phyloP scores from a whole-genome alignment of 2,888 invertebrate species.

The Bimastos eiseni region DNA sequence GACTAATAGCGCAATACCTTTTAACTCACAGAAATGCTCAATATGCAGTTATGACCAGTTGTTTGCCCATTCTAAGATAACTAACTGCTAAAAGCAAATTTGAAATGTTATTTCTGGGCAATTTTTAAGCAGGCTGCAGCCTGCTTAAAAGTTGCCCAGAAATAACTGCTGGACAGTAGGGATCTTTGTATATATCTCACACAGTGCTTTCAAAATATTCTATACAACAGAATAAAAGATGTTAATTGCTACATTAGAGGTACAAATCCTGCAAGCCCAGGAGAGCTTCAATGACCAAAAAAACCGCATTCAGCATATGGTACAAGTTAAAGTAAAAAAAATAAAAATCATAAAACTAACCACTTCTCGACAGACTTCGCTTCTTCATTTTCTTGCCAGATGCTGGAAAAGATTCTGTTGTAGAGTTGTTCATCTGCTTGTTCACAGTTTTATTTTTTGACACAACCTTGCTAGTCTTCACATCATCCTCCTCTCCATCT shows the following conservation, averaged over 20 bases:
- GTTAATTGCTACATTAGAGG: no score
- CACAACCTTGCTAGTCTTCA: neutral
- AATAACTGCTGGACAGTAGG: no score
- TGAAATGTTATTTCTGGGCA: no score
- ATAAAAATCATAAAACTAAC: neutral
- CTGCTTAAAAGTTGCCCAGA: no score
- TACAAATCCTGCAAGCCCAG: neutral
- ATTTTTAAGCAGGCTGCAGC: no score
- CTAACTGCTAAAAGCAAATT: no score
- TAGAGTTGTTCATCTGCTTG: neutral
- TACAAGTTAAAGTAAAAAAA: neutral
- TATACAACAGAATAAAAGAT: neutral
- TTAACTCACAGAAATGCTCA: neutral
- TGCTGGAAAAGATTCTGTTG: neutral
- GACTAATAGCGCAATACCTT: neutral
- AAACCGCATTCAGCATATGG: neutral
- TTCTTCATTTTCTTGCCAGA: neutral
- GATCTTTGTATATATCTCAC: neutral
- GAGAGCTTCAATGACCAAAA: neutral
- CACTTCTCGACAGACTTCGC: neutral
- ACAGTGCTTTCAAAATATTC: neutral
- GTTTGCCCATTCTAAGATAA: no score
- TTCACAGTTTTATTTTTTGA: neutral
- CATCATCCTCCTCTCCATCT: neutral
- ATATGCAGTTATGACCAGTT: neutral